phyloP scores from a whole-genome alignment of 2,888 invertebrate species.

The Euplagia quadripunctaria region DNA sequence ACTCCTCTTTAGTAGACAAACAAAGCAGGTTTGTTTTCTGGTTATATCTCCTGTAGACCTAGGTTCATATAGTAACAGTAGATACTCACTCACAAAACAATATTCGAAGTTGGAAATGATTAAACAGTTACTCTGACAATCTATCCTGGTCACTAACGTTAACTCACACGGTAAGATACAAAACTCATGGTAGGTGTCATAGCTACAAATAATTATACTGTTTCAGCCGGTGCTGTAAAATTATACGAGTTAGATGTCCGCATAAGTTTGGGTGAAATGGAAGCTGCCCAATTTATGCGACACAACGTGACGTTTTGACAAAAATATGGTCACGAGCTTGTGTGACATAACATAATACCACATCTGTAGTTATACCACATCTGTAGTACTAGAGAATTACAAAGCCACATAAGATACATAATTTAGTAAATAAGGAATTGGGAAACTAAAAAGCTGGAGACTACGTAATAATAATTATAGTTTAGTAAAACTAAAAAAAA shows the following conservation, averaged over 20 bases:
- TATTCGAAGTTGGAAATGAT: too few relatives aligned
- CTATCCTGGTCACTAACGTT: too few relatives aligned
- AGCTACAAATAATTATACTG: slow-evolving; percentile 8
- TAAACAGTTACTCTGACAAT: too few relatives aligned
- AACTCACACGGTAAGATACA: background rate
- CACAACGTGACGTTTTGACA: slow-evolving; percentile 5
- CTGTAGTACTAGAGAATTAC: background rate
- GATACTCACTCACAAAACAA: too few relatives aligned
- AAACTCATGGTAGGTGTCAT: slow-evolving; percentile 5
- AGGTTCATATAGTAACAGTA: too few relatives aligned
- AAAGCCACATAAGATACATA: background rate
- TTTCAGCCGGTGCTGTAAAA: slow-evolving; percentile 9
- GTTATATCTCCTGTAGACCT: too few relatives aligned
- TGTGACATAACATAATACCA: background rate
- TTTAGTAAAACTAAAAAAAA: too few relatives aligned
- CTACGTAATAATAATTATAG: too few relatives aligned
- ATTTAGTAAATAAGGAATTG: background rate
- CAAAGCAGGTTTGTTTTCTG: too few relatives aligned
- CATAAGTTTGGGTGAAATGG: slow-evolving; percentile 16
- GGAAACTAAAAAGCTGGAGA: too few relatives aligned
- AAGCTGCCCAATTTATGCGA: slow-evolving; percentile 19
- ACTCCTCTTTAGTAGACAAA: too few relatives aligned
- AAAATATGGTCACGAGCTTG: slow-evolving; percentile 3
- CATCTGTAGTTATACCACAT: slow-evolving; percentile 4
- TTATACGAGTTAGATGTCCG: slow-evolving; percentile 15